A percentile compares a stretch with the other conserved stretches of the same genome.
These are phyloP conservation scores for Daktulosphaira vitifoliae DNA, from an alignment of 1,140 invertebrate species.

Conservation along the genomic window DNA sequence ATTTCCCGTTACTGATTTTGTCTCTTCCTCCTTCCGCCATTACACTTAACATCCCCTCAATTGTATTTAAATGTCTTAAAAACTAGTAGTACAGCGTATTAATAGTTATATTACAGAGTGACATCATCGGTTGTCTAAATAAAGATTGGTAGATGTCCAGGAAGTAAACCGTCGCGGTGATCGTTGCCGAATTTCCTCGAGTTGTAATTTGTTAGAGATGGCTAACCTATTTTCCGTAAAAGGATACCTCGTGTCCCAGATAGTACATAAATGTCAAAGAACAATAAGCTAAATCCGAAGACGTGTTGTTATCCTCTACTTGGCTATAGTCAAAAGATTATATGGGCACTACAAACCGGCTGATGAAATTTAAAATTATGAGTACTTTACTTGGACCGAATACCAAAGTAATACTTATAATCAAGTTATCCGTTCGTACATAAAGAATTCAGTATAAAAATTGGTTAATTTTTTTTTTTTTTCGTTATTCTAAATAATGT, in stretches of 20 bases:
- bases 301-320: constrained; percentile 6
- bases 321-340: constrained; percentile 3
- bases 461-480: too few species aligned
- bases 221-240: constrained; percentile 22
- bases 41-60: too few species aligned
- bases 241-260: constrained; percentile 27
- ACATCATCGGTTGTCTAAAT: not conserved
- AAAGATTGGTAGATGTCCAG: not conserved
- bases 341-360: constrained; percentile 21
- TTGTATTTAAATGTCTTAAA: too few species aligned
- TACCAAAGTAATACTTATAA: constrained; percentile 16
- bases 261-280: constrained; percentile 26
- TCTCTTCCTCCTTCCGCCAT: too few species aligned
- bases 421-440: constrained; percentile 15
- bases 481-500: too few species aligned
- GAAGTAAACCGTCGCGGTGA: too few species aligned
- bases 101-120: too few species aligned
- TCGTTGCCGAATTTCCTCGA: not conserved
- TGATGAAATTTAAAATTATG: constrained; percentile 28
- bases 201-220: too few species aligned
- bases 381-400: constrained; percentile 20
- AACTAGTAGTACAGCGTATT: too few species aligned
- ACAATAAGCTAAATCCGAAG: constrained; percentile 24
- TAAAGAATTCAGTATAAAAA: constrained; percentile 13
- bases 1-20: constrained; percentile 17